phyloP scores from a whole-genome alignment of 1,140 invertebrate species.

The Amphibalanus amphitrite region DNA sequence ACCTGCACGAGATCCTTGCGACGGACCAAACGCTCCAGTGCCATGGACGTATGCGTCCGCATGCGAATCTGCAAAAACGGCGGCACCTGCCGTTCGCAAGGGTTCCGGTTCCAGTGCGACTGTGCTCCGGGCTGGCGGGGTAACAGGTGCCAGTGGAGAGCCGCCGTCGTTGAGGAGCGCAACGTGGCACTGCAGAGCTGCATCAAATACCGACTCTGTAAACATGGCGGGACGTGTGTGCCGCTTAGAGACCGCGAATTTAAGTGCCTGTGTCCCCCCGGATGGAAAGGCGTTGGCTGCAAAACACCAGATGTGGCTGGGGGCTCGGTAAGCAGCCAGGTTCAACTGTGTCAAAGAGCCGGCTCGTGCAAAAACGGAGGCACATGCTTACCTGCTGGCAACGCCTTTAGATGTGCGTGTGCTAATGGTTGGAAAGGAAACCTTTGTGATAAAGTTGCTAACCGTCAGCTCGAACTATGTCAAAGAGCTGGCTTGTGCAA shows the following conservation, averaged over 20 bases:
- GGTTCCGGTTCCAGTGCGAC: neutral
- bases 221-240: neutral
- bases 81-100: neutral
- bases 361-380: neutral
- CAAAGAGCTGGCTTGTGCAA: neutral
- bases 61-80: neutral
- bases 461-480: neutral
- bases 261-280: neutral
- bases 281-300: neutral
- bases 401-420: neutral
- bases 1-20: neutral
- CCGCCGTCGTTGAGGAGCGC: no score
- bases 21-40: neutral
- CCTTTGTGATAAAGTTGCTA: neutral
- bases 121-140: neutral
- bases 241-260: neutral
- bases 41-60: neutral
- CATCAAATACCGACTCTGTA: neutral
- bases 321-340: neutral
- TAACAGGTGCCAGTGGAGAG: neutral
- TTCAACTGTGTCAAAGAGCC: neutral
- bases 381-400: neutral
- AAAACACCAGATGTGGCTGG: neutral
- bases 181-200: neutral
- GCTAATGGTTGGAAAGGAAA: neutral